Base-by-base conservation (phyloP, 2,797 vertebrate species). In the Basileuterus tristriatus region DNA sequence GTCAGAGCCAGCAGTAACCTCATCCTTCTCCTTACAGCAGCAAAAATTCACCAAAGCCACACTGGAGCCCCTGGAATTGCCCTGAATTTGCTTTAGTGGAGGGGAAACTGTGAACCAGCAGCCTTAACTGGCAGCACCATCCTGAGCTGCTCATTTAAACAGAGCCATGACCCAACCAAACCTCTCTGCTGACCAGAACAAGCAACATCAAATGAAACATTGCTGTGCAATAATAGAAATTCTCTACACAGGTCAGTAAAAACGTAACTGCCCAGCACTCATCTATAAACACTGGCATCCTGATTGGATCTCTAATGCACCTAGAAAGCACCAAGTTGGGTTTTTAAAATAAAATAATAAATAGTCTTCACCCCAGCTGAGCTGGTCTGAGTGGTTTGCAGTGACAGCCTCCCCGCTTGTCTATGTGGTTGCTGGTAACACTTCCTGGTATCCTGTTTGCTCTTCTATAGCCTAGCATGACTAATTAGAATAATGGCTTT, bases 401-500 rank as follows among this genome's bases (percentile, higher is more conserved):
- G 19, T 21, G 65, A 75, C 60, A 84, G 13, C 11, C 59, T 2
- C 27, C 15, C 6, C 12, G 41, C 64, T n/a, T 23, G 62, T 49
- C 59, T 78, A 1, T 5, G 18, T 16, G 21, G 43, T 19, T 4
- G 0, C 43, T 86, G 68, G 55, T 81, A 59, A 65, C 58, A 60
- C 6, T 1, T 59, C 74, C 68, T 12, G 5, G 29, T 65, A 76
- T 5, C 41, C 30, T 62, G 15, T 65, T 77, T 64, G 53, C 62
- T 92, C 63, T 63, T 85, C 77, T n/a, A 11, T 36, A 83, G 53
- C 29, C 39, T 85, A 17, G 46, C 53, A 69, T 58, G 84, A 76
- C 84, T 95, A 88, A 94, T 60, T 91, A 65, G 80, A 65, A 56
- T 90, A 91, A 94, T 16, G 24, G 41, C 52, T 93, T 91, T 91